Percentiles rank a stretch among this genome's conserved stretches.
Evolutionary conservation across 2,113 vertebrate genomes (phyloP).

Genomic region (Albula goreensis): DNA sequence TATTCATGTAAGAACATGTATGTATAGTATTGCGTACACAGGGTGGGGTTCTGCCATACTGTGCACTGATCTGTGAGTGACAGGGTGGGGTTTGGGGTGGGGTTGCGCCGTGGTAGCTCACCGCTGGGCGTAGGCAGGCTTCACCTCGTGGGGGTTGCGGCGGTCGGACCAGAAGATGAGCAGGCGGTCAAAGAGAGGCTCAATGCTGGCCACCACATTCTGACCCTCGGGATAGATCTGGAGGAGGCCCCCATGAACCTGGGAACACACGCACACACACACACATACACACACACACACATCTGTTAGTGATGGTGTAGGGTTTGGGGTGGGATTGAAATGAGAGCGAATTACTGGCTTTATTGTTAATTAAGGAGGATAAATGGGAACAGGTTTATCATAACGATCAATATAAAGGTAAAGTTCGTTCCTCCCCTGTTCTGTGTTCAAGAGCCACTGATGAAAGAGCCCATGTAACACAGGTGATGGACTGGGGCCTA

Average conservation of each 20-base stretch:
- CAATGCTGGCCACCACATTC: conserved; percentile 83
- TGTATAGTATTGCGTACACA: no score
- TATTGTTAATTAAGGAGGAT: no score
- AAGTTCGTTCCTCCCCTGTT: no score
- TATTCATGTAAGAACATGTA: no score
- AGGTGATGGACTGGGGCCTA: conserved; percentile 43
- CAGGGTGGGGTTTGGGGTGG: not conserved
- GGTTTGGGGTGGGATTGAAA: no score
- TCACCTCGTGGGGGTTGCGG: conserved; percentile 89
- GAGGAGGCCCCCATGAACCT: conserved; percentile 84
- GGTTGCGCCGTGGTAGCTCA: conserved; percentile 46
- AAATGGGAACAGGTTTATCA: no score
- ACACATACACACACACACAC: conserved; percentile 10
- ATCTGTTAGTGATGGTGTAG: no score
- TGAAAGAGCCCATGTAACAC: not conserved
- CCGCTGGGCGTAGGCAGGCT: conserved; percentile 84
- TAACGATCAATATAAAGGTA: no score
- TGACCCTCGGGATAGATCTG: conserved; percentile 86
- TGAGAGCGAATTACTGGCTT: no score
- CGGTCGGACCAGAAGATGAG: conserved; percentile 93
- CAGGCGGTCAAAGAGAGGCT: conserved; percentile 85
- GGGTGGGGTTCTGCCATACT: no score
- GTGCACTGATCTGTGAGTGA: no score
- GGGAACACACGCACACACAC: conserved; percentile 21
- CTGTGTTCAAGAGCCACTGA: not conserved